Evolutionary conservation across 2,797 vertebrate species (phyloP).

Genomic region (Sebastes cheni): DNA sequence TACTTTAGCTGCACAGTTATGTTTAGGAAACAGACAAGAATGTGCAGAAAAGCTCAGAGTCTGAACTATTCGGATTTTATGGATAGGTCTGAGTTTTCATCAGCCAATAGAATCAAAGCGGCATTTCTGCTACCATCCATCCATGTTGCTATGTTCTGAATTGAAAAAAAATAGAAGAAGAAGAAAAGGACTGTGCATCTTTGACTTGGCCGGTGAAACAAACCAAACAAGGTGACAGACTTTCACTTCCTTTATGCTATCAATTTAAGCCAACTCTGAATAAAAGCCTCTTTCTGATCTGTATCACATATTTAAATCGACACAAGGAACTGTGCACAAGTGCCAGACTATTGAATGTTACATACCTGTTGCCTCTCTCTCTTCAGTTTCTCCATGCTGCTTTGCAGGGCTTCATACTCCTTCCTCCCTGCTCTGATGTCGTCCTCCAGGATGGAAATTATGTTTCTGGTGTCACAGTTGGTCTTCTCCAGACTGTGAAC

Average conservation of each 20-base stretch:
- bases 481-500: conserved; percentile 79
- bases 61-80: background rate
- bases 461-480: conserved; percentile 73
- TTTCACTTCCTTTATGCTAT: background rate
- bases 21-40: background rate
- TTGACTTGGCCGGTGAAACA: background rate
- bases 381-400: conserved; percentile 64
- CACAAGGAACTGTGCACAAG: background rate
- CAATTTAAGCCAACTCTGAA: background rate
- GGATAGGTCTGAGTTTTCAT: background rate
- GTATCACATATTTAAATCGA: background rate
- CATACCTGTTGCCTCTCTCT: conserved; percentile 76
- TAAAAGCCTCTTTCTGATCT: background rate
- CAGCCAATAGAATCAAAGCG: background rate
- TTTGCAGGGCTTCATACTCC: conserved; percentile 75
- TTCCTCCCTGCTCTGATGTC: conserved; percentile 79
- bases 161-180: background rate
- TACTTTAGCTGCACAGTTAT: background rate
- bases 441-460: conserved; percentile 80
- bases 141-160: background rate
- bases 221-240: background rate
- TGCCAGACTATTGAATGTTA: background rate
- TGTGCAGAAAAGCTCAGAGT: background rate
- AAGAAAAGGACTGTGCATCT: background rate
- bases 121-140: background rate